Conservation (phyloP, 2,113 vertebrate species). For the Chlorocebus sabaeus region DNA sequence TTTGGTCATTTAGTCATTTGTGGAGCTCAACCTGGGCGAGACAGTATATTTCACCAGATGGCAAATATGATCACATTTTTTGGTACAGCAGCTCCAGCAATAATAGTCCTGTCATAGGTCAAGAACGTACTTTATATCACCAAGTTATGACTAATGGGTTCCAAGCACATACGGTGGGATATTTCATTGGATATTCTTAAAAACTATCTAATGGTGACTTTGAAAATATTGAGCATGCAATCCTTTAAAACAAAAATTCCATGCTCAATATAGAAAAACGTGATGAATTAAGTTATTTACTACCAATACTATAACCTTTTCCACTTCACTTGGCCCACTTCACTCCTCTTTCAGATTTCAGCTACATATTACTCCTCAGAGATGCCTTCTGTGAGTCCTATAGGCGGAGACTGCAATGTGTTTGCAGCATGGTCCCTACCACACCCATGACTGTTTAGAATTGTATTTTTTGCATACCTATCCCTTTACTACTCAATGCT, state of each 20-base stretch:
- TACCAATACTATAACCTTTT: neutral
- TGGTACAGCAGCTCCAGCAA: slow-evolving; percentile 20
- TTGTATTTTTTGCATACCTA: neutral
- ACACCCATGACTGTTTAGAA: neutral
- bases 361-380: neutral
- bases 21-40: slow-evolving; percentile 60
- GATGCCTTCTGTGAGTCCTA: neutral
- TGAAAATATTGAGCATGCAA: neutral
- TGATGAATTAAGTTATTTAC: neutral
- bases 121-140: slow-evolving; percentile 54
- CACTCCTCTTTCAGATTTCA: neutral
- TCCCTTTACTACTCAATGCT: neutral
- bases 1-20: slow-evolving; percentile 47
- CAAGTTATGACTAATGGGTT: slow-evolving; percentile 52
- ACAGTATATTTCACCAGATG: slow-evolving; percentile 56
- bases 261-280: neutral
- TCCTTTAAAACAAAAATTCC: neutral
- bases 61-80: slow-evolving; percentile 54
- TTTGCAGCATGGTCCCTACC: neutral
- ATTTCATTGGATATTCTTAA: neutral
- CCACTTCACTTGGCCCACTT: neutral
- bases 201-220: neutral
- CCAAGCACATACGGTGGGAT: neutral
- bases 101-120: slow-evolving; percentile 63
- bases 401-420: neutral